Evolutionary conservation across 2,797 vertebrate genomes (phyloP), one percentile per base, ranked within the genome.

Genomic region (Allobates femoralis): DNA sequence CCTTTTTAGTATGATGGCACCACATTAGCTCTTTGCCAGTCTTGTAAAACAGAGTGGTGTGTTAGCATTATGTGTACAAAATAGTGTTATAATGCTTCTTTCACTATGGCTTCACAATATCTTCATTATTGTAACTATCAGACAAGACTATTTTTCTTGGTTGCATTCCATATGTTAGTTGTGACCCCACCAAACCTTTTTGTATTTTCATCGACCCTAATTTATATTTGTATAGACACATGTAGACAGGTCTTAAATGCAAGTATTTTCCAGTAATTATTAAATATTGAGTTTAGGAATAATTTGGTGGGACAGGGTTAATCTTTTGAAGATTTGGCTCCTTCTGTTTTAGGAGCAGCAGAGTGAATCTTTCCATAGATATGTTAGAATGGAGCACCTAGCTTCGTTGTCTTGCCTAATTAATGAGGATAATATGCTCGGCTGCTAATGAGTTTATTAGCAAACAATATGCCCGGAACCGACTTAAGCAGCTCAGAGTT

Each of bases 381-480:
- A 64, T 53, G 75, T 51, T 87, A 80, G 77, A 66, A 80, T 81
- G 46, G 69, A 87, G 86, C 76, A 88, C 71, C 56, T 67, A 85
- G 78, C 83, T 85, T 85, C 69, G 30, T 88, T 88, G 94, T 94
- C 90, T 92, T 92, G 32, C 94, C 93, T 93, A 94, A 94, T 92
- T 94, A 93, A 92, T 92, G 90, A 93, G 92, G 91, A 94, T 93
- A 92, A 93, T 92, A 92, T 94, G 92, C 91, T 92, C 92, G 91
- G 88, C 90, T 94, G 91, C 91, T 94, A 94, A 94, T 93, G 91
- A 94, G 92, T 91, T 69, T 93, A 92, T 94, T 94, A 93, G 92
- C 91, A 93, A 93, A 94, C 91, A 94, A 91, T 94, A 91, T 94
- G 90, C 90, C 89, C 90, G 91, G 92, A 93, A 93, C 90, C 91